Conservation (phyloP, 1,140 invertebrate genomes). For the Nixonia krombeini region DNA sequence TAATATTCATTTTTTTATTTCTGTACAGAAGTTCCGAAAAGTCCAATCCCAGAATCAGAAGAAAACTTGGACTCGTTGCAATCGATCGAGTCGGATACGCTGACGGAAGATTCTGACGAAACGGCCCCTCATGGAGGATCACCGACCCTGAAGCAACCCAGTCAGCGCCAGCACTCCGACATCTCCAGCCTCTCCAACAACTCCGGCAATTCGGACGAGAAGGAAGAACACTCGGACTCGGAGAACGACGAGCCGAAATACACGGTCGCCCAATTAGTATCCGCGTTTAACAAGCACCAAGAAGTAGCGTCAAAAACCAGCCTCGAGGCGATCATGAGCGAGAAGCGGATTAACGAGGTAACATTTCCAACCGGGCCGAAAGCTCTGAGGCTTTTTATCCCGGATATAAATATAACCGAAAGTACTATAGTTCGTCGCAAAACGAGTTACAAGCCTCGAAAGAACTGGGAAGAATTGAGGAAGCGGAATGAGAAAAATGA, state of each 20-base stretch:
- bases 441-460: conserved; percentile 68
- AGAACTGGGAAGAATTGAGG: conserved; percentile 69
- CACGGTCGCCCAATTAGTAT: conserved; percentile 72
- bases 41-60: conserved; percentile 53
- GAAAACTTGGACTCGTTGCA: conserved; percentile 66
- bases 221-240: conserved; percentile 66
- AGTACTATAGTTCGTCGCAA: conserved; percentile 68
- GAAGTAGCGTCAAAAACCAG: conserved; percentile 71
- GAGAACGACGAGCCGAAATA: conserved; percentile 72
- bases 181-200: conserved; percentile 64
- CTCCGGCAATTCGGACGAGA: conserved; percentile 61
- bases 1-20: no score
- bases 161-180: conserved; percentile 61
- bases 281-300: conserved; percentile 73
- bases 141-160: conserved; percentile 43
- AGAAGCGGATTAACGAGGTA: conserved; percentile 63
- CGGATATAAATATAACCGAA: conserved; percentile 72
- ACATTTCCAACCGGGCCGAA: conserved; percentile 73
- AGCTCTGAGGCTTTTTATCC: conserved; percentile 71
- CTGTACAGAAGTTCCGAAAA: conserved; percentile 36
- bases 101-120: conserved; percentile 68
- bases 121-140: conserved; percentile 27
- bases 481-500: conserved; percentile 69
- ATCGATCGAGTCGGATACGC: conserved; percentile 66
- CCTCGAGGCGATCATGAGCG: conserved; percentile 70